A percentile compares a stretch with the other conserved stretches of the same genome.
Evolutionary conservation across 2,888 invertebrate species (phyloP).

Genomic region (Patella caerulea): DNA sequence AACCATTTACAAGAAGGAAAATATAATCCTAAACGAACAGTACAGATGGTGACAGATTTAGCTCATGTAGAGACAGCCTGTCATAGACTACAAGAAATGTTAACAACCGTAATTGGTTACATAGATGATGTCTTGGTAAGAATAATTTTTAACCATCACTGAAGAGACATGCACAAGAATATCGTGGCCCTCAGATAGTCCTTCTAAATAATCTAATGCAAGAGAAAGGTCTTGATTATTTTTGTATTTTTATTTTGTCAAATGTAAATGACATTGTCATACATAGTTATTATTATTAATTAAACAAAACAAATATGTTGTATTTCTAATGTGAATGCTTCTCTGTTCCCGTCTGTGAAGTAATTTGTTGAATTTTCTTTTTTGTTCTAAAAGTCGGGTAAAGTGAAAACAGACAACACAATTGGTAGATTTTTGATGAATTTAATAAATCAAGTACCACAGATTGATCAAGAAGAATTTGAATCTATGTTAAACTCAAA

Average conservation of each 20-base stretch:
- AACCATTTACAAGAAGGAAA: slow-evolving; percentile 89
- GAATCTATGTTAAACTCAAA: slow-evolving; percentile 95
- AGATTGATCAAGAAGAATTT: slow-evolving; percentile 90
- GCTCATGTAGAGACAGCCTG: slow-evolving; percentile 91
- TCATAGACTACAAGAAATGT: slow-evolving; percentile 81
- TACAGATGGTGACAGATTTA: slow-evolving; percentile 73
- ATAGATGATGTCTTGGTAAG: slow-evolving; percentile 89
- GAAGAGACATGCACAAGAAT: no score
- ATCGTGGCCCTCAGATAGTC: no score
- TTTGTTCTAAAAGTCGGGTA: slow-evolving; percentile 75
- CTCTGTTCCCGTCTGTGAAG: no score
- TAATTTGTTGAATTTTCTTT: no score
- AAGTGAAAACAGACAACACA: slow-evolving; percentile 83
- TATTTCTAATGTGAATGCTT: no score
- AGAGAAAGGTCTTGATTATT: no score
- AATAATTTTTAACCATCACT: slow-evolving; percentile 1
- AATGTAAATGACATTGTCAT: no score
- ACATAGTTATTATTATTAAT: no score
- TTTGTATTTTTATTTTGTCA: no score
- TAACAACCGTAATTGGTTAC: slow-evolving; percentile 79
- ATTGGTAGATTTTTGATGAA: slow-evolving; percentile 90
- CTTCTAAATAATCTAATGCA: no score
- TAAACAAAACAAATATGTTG: no score
- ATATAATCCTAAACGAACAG: slow-evolving; percentile 76
- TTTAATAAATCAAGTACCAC: slow-evolving; percentile 91